These are phyloP conservation scores for Tadarida brasiliensis DNA, from an alignment of 2,797 vertebrate species.

Conservation along the genomic window DNA sequence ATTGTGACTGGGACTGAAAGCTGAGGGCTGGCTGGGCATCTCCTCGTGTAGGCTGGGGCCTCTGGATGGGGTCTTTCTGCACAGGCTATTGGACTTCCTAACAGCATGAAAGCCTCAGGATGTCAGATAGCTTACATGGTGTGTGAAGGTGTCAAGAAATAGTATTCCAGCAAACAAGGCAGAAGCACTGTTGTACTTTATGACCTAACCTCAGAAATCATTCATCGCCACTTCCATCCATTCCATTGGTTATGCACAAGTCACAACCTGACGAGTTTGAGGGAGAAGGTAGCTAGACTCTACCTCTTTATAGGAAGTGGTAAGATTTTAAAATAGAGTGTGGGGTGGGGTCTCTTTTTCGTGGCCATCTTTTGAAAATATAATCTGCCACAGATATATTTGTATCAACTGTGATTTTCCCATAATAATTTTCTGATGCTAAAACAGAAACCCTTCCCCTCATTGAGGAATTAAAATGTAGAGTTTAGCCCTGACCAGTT, in stretches of 20 bases:
- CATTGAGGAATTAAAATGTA: neutral
- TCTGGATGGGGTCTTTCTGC: neutral
- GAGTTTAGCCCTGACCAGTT: too few species aligned
- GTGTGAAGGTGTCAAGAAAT: neutral
- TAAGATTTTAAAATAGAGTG: neutral
- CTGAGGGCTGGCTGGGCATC: neutral
- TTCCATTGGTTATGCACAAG: neutral
- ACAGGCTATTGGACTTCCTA: neutral
- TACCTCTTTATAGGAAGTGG: neutral
- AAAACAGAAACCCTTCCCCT: conserved; percentile 31
- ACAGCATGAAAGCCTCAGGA: neutral
- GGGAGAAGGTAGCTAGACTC: neutral
- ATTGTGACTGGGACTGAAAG: neutral
- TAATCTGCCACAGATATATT: neutral
- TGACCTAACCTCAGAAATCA: neutral
- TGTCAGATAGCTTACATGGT: neutral
- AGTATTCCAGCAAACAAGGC: neutral
- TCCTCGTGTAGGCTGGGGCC: neutral
- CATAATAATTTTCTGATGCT: neutral
- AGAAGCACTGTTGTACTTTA: neutral
- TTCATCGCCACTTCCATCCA: neutral
- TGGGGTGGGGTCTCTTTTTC: neutral
- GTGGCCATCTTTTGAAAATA: conserved; percentile 40
- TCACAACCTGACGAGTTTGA: neutral
- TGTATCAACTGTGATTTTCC: neutral